phyloP scores from a whole-genome alignment of 2,888 invertebrate species.

The Idaea straminata region DNA sequence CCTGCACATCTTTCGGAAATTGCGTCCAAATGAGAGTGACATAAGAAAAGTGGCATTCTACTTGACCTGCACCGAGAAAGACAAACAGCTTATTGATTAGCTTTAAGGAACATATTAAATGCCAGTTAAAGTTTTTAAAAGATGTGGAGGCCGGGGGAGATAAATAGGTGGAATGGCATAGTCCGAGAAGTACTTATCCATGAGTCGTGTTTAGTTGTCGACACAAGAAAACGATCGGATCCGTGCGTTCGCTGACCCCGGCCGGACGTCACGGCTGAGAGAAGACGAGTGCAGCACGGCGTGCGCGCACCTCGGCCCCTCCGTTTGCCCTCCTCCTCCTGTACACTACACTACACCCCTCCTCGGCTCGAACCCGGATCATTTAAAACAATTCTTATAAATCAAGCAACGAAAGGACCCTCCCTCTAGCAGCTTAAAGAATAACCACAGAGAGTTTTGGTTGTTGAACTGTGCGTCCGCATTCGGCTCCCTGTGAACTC shows the following conservation, averaged over 20 bases:
- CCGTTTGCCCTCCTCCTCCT: constrained; percentile 31
- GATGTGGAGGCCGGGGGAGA: constrained; percentile 7
- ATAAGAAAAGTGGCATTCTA: background rate
- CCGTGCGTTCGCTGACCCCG: constrained; percentile 75
- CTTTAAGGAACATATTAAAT: background rate
- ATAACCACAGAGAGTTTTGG: constrained; percentile 22
- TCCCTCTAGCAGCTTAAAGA: constrained; percentile 16
- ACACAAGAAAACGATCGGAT: constrained; percentile 66
- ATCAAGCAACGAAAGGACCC: constrained; percentile 38
- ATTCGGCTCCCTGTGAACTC: constrained; percentile 12
- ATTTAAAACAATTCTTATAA: constrained; percentile 40
- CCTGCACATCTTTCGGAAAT: constrained; percentile 12
- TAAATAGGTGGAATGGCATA: constrained; percentile 26
- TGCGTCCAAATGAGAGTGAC: background rate
- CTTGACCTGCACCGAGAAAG: background rate
- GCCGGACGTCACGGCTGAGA: constrained; percentile 73
- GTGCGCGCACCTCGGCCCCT: constrained; percentile 36
- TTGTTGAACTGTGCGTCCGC: constrained; percentile 20
- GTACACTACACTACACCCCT: constrained; percentile 19
- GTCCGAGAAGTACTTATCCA: constrained; percentile 64
- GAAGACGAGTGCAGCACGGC: constrained; percentile 67
- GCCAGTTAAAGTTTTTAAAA: background rate
- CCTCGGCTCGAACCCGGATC: constrained; percentile 29
- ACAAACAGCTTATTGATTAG: background rate
- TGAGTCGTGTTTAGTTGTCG: constrained; percentile 59